Evolutionary conservation across 2,888 invertebrate genomes (phyloP).

Genomic region (Agrilus mali): DNA sequence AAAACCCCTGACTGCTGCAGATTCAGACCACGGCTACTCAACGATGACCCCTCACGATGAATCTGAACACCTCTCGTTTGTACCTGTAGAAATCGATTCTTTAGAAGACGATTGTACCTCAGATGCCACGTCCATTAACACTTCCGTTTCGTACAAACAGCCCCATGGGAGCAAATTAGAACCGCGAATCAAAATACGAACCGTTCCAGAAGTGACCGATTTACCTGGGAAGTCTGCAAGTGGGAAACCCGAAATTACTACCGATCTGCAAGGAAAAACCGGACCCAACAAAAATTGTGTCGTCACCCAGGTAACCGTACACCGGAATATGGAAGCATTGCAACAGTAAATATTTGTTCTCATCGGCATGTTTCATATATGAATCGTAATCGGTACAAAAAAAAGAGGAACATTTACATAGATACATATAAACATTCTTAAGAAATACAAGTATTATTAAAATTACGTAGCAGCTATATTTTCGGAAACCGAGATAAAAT

Average conservation of each 20-base stretch:
- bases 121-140: conserved; percentile 44
- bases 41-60: conserved; percentile 90
- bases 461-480: too few relatives aligned
- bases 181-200: conserved; percentile 12
- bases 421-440: too few relatives aligned
- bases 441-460: too few relatives aligned
- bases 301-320: conserved; percentile 81
- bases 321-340: conserved; percentile 75
- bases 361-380: too few relatives aligned
- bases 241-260: conserved; percentile 25
- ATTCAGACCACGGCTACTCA: conserved; percentile 91
- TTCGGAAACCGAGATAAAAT: too few relatives aligned
- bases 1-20: conserved; percentile 60
- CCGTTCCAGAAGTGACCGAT: conserved; percentile 15
- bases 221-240: conserved; percentile 22
- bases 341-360: conserved; percentile 23
- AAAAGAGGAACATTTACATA: too few relatives aligned
- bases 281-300: conserved; percentile 44
- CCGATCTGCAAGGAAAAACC: conserved; percentile 21
- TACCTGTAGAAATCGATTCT: conserved; percentile 50
- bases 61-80: conserved; percentile 70
- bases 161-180: conserved; percentile 13
- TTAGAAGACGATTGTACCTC: conserved; percentile 44
- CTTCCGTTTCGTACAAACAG: conserved; percentile 33
- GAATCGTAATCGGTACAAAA: too few relatives aligned